Evolutionary conservation across 2,888 invertebrate genomes (phyloP), one percentile per base, ranked within the genome.

Genomic region (Epistrophella euchroma): DNA sequence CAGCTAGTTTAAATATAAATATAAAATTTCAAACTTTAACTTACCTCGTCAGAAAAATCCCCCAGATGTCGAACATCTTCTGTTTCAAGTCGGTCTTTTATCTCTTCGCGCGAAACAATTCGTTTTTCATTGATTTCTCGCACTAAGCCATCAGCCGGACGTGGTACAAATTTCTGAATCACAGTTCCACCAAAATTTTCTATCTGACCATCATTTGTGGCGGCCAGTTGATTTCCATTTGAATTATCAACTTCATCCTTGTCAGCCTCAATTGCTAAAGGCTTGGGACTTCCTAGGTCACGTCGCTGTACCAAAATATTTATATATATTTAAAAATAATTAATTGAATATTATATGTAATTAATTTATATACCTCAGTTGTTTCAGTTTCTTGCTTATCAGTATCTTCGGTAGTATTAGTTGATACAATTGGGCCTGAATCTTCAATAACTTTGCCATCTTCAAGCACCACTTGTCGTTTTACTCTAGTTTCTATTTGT

Each of bases 391-490:
- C 97, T 91, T 97, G 96, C 82, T 97, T 97, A 90, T 97, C 96
- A 60, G 97, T 96, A 91, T 98, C 97, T 93, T 97, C 97, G 60
- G 97, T 97, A 87, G 97, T 97, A 88, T 97, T 97, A 88, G 97
- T 97, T 89, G 97, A 97, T 90, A 98, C 96, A 92, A 97, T 95
- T 5, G 98, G 98, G 13, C 98, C 98, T 4, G 97, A 95, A 93
- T 98, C 98, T 89, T 95, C 96, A 85, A 98, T 95, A 82, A 98
- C 96, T 90, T 97, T 96, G 40, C 98, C 98, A 94, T 98, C 97
- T 93, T 98, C 97, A 88, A 97, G 94, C 88, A 97, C 95, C 85
- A 98, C 95, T 93, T 98, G 97, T 55, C 98, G 94, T 92, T 98
- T 97, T 52, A 98, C 97, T 88, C 97, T 93, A 55, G 97, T 98